Evolutionary conservation across 2,888 invertebrate genomes (phyloP).

Genomic region (Ephialtes manifestator): DNA sequence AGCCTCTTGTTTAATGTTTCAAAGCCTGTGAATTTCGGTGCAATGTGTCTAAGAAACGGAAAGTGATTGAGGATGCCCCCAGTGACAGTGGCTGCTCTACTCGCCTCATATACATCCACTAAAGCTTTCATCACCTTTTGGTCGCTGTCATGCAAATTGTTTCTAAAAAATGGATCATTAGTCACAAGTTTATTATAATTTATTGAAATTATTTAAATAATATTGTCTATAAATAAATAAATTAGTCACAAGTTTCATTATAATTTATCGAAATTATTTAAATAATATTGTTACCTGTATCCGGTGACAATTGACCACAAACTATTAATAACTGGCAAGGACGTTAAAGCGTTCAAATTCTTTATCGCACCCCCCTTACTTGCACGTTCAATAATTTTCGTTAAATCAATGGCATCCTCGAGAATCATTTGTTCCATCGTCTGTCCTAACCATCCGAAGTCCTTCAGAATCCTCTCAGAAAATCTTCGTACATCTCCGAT

Average conservation of each 20-base stretch:
- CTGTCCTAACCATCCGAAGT: conserved; percentile 89
- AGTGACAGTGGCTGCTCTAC: conserved; percentile 87
- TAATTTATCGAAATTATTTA: conserved; percentile 2
- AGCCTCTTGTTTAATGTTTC: conserved; percentile 87
- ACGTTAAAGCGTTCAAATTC: conserved; percentile 86
- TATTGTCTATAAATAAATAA: too few relatives aligned
- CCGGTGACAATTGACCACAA: conserved; percentile 91
- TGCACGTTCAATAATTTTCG: conserved; percentile 86
- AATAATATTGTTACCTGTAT: conserved; percentile 85
- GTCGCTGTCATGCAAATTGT: conserved; percentile 87
- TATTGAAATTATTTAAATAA: conserved; percentile 6
- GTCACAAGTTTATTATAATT: background rate
- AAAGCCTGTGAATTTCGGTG: conserved; percentile 89
- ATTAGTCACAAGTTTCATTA: background rate
- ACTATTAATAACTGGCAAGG: conserved; percentile 88
- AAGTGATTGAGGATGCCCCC: conserved; percentile 90
- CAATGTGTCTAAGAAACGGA: conserved; percentile 89
- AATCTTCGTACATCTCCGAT: conserved; percentile 85
- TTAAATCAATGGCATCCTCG: conserved; percentile 87
- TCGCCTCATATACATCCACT: conserved; percentile 88
- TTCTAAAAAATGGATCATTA: conserved; percentile 78
- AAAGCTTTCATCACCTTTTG: conserved; percentile 87
- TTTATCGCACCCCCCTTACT: conserved; percentile 84
- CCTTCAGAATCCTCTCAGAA: conserved; percentile 89
- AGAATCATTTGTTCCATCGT: conserved; percentile 89